These are phyloP conservation scores for Rhinatrema bivittatum DNA, from an alignment of 2,797 vertebrate genomes.

Conservation along the genomic window DNA sequence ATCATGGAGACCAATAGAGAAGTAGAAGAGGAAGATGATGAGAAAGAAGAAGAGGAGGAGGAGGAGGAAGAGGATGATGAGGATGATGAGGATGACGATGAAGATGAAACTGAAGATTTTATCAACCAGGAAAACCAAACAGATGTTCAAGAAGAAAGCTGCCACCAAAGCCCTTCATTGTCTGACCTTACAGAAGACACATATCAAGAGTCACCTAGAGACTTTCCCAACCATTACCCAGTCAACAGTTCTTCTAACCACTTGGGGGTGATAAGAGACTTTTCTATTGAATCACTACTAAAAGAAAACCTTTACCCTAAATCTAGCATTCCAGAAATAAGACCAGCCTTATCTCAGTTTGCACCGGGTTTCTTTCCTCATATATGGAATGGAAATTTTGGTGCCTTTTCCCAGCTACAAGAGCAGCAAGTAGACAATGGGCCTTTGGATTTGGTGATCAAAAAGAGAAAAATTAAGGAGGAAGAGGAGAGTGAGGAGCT, in stretches of 20 bases:
- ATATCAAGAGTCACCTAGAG: conserved; percentile 53
- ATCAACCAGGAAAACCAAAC: conserved; percentile 62
- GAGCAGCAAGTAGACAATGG: conserved; percentile 65
- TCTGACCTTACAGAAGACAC: conserved; percentile 54
- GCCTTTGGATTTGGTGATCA: conserved; percentile 86
- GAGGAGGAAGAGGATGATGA: conserved; percentile 70
- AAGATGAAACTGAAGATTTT: conserved; percentile 67
- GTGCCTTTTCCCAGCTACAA: conserved; percentile 73
- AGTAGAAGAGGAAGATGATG: conserved; percentile 49
- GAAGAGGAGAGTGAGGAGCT: conserved; percentile 89
- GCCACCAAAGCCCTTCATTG: conserved; percentile 76
- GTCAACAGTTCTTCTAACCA: conserved; percentile 44
- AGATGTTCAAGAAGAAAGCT: conserved; percentile 63
- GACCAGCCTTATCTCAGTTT: conserved; percentile 75
- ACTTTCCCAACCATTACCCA: conserved; percentile 50
- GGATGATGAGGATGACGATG: conserved; percentile 71
- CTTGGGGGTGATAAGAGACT: conserved; percentile 79
- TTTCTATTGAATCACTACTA: conserved; percentile 90
- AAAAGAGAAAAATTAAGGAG: conserved; percentile 89
- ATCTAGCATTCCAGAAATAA: conserved; percentile 71
- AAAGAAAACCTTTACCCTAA: conserved; percentile 91
- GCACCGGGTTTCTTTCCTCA: conserved; percentile 85
- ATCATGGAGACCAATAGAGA: conserved; percentile 84
- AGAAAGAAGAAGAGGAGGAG: conserved; percentile 61
- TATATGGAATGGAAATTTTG: conserved; percentile 81